Base-by-base conservation (phyloP, 2,888 invertebrate genomes). In the Stictocephala bisonia region DNA sequence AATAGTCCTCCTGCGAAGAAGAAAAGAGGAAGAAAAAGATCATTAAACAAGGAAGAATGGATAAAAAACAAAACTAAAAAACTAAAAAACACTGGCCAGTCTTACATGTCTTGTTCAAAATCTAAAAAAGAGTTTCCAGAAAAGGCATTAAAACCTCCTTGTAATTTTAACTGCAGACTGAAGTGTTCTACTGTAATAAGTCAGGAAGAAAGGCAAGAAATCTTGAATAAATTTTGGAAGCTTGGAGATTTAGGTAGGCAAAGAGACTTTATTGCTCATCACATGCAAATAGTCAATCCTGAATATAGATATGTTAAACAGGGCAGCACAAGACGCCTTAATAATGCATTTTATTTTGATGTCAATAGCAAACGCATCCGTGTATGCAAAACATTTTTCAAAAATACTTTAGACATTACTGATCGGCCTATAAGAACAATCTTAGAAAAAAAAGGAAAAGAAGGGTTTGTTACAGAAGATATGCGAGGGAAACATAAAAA, bases 261-360 rank as follows among this genome's bases (percentile, higher is more conserved):
- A 48, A 27, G 66, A 26, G 44, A 66, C 6, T 66, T 44, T n/a
- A 41, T 66, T 64, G 64, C 41, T 6, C 41, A 35, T 27, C 41
- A 44, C 44, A 41, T 66, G 41, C 26, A 41, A 27, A 48, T 44
- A 24, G 41, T 44, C 15, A 20, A 53, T n/a, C 40, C 70, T 24
- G 40, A 24, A 20, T 70, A 70, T 40, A 18, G 53, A 11, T 56
- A 70, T 40, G 24, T 35, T 51, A 56, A 51, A 70, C 53, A 29
- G 15, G 70, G 26, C 22, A 70, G 53, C 9, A 70, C 50, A 22
- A 70, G 70, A 35, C 41, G 26, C 6, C 29, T 51, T 41, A 70
- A 70, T 51, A 51, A 70, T 51, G 31, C 70, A 2, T 70, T 70
- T 51, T 56, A 56, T 31, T 70, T 70, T 51, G 15, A 6, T 31